These are phyloP conservation scores for Gymnoscopelus microlampas DNA, from an alignment of 2,797 vertebrate species.

Conservation along the genomic window DNA sequence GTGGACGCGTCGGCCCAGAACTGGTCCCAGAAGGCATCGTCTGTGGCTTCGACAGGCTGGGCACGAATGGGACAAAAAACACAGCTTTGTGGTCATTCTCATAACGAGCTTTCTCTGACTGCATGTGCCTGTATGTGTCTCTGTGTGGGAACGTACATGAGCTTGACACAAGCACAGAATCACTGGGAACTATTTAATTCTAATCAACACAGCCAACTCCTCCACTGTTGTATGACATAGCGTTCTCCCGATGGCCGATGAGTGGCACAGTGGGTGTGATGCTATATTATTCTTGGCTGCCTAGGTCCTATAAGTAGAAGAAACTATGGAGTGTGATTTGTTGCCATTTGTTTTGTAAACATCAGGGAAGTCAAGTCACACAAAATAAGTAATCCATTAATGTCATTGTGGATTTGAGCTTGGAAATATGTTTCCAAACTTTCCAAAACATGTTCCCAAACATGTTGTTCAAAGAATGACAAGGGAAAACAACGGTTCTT, in stretches of 20 bases:
- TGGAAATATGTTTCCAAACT: neutral
- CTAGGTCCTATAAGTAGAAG: constrained; percentile 4
- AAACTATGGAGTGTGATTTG: neutral
- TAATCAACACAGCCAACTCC: neutral
- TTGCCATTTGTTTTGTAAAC: neutral
- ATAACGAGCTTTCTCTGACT: neutral
- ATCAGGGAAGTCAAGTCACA: no score
- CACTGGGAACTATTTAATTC: neutral
- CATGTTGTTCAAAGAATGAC: neutral
- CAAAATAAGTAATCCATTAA: no score
- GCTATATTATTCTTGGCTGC: constrained; percentile 23
- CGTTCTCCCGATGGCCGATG: neutral
- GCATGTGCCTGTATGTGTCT: neutral
- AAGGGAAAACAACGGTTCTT: no score
- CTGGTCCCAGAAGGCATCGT: constrained; percentile 96
- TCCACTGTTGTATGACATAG: neutral
- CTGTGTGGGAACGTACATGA: neutral
- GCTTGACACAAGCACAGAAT: no score
- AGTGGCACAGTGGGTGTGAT: neutral
- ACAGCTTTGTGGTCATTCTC: neutral
- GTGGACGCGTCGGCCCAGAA: constrained; percentile 93
- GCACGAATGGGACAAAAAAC: neutral
- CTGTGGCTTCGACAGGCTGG: constrained; percentile 92
- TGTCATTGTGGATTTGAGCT: neutral
- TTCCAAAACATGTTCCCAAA: no score